A percentile compares a stretch with the other conserved stretches of the same genome.
Conservation (phyloP, 2,113 vertebrate genomes). For the Macrotus californicus region DNA sequence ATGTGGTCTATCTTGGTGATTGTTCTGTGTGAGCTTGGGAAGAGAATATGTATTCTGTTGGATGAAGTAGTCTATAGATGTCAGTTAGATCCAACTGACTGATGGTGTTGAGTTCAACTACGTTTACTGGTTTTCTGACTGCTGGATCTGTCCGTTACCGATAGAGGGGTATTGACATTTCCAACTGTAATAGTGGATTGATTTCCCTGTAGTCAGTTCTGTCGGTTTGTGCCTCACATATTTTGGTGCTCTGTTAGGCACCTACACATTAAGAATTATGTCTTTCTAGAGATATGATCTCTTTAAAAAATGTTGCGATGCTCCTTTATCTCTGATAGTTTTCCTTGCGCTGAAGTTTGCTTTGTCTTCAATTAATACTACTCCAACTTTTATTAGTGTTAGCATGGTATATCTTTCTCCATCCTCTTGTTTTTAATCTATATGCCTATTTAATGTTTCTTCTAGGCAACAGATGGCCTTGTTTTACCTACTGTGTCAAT, state of each 20-base stretch:
- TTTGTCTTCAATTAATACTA: neutral
- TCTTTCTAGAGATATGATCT: neutral
- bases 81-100: neutral
- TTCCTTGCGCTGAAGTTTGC: neutral
- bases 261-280: neutral
- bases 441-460: neutral
- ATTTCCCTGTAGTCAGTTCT: neutral
- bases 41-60: neutral
- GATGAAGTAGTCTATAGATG: neutral
- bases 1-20: neutral
- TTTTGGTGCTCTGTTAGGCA: neutral
- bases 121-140: neutral
- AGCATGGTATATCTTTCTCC: neutral
- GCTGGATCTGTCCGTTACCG: neutral
- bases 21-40: neutral
- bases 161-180: too few relatives aligned
- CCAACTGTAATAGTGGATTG: neutral
- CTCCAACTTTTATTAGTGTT: neutral
- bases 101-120: neutral
- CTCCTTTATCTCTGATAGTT: neutral
- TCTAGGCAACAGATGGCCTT: neutral
- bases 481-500: neutral
- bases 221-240: neutral
- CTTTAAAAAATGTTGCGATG: neutral
- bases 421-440: neutral